phyloP scores from a whole-genome alignment of 1,140 invertebrate genomes.

The Littorina saxatilis region DNA sequence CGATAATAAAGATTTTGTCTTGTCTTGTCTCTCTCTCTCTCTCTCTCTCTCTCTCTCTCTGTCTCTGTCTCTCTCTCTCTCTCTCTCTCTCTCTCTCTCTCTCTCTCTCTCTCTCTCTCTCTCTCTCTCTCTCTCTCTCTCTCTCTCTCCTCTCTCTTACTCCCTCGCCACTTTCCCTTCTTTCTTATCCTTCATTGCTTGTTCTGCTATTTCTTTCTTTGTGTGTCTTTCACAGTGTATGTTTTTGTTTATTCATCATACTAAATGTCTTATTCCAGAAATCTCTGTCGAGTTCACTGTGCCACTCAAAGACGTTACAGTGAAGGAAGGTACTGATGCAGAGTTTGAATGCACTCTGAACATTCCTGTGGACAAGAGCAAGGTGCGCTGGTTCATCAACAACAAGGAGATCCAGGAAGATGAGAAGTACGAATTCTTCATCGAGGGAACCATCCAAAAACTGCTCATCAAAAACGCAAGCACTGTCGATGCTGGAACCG shows the following conservation, averaged over 20 bases:
- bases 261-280: constrained; percentile 55
- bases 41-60: too few species aligned
- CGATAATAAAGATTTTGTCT: too few species aligned
- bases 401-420: constrained; percentile 69
- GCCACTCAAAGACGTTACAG: constrained; percentile 62
- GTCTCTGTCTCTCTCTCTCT: too few species aligned
- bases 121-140: too few species aligned
- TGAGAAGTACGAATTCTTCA: constrained; percentile 77
- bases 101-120: too few species aligned
- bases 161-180: too few species aligned
- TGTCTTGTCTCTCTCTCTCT: too few species aligned
- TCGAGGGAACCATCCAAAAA: constrained; percentile 65
- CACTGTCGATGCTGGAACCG: constrained; percentile 88
- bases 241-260: too few species aligned
- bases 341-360: constrained; percentile 96
- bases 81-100: too few species aligned
- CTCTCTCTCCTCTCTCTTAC: too few species aligned
- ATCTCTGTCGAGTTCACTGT: constrained; percentile 57
- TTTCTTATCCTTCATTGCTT: not conserved
- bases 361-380: constrained; percentile 82
- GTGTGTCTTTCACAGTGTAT: not conserved
- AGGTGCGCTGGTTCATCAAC: constrained; percentile 73
- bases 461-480: constrained; percentile 79
- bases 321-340: constrained; percentile 87
- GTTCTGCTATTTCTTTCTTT: not conserved